These are phyloP conservation scores for Sialia sialis DNA, from an alignment of 2,113 vertebrate genomes.

Conservation along the genomic window DNA sequence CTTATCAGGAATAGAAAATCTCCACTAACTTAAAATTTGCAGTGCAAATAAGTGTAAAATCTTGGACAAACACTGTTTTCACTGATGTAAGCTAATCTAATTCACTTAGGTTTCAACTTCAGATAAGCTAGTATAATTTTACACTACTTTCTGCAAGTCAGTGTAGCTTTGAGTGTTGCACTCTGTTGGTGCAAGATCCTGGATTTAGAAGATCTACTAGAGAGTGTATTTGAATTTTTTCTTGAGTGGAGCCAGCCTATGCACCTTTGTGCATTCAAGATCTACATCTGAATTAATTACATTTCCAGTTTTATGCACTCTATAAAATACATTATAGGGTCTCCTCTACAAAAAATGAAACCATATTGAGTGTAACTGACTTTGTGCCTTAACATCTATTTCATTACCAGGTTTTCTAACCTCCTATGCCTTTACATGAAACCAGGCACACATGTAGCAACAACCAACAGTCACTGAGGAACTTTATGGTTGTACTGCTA, in stretches of 20 bases:
- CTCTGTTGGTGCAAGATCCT: rapidly evolving
- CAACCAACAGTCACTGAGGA: neutral
- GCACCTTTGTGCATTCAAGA: neutral
- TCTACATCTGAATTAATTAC: neutral
- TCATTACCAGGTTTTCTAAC: neutral
- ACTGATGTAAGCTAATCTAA: neutral
- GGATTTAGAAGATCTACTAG: neutral
- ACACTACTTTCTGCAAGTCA: neutral
- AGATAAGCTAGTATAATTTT: neutral
- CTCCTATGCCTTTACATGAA: neutral
- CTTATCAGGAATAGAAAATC: neutral
- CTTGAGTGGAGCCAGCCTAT: neutral
- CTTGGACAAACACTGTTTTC: neutral
- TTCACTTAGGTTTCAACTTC: neutral
- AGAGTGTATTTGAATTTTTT: neutral
- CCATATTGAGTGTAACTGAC: neutral
- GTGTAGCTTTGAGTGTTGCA: neutral
- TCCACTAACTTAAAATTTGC: neutral
- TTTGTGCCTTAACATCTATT: neutral
- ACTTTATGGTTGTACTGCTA: neutral
- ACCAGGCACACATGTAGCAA: neutral
- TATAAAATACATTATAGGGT: neutral
- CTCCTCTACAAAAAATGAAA: neutral
- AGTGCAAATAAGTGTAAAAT: neutral
- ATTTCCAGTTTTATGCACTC: neutral